phyloP scores from a whole-genome alignment of 1,140 invertebrate genomes.

The Drosophila chauvacae region DNA sequence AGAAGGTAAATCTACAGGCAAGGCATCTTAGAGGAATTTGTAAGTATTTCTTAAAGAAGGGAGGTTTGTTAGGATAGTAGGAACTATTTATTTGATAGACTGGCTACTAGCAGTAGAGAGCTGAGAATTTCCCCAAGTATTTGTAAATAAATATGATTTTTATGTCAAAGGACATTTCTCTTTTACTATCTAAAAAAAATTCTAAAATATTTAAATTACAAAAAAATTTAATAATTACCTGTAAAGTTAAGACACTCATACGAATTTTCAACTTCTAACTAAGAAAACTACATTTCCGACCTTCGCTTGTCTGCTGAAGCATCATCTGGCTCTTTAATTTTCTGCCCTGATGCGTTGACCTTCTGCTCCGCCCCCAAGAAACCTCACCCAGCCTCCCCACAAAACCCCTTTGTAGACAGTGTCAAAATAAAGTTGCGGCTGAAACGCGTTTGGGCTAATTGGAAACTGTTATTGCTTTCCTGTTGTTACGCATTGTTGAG shows the following conservation, averaged over 20 bases:
- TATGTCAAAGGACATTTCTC: neutral
- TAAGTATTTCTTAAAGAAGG: no score
- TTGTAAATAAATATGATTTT: neutral
- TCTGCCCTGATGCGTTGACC: slow-evolving; percentile 40
- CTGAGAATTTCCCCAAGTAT: neutral
- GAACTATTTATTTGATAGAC: no score
- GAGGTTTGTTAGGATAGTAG: no score
- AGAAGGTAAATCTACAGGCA: no score
- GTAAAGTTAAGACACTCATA: neutral
- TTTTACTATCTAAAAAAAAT: neutral
- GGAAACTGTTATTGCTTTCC: slow-evolving; percentile 60
- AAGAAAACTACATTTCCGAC: neutral
- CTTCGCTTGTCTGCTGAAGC: no score
- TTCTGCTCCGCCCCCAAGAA: slow-evolving; percentile 10
- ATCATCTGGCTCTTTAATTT: slow-evolving; percentile 29
- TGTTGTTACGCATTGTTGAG: slow-evolving; percentile 55
- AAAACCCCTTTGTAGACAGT: slow-evolving; percentile 26
- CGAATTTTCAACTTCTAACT: no score
- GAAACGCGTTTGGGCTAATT: slow-evolving; percentile 49
- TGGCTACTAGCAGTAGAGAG: neutral
- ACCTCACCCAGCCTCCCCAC: neutral
- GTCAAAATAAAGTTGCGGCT: slow-evolving; percentile 44
- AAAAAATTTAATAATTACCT: neutral
- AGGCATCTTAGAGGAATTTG: no score
- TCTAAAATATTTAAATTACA: neutral